A percentile compares a stretch with the other conserved stretches of the same genome.
Conservation (phyloP, 2,797 vertebrate genomes). For the Calcarius lapponicus region DNA sequence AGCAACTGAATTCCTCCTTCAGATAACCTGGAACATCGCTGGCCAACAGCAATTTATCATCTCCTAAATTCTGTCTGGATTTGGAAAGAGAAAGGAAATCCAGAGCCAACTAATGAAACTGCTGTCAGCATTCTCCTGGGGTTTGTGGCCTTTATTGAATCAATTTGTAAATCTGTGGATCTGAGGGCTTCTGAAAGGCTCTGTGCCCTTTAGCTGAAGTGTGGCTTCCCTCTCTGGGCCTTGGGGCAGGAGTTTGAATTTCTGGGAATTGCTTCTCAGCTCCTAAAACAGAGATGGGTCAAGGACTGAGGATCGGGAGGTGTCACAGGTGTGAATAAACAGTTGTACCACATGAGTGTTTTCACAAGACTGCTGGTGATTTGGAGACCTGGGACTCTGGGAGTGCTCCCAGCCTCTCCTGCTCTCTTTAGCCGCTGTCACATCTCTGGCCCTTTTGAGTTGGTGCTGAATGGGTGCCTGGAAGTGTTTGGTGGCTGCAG, state of each 20-base stretch:
- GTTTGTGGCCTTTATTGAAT: neutral
- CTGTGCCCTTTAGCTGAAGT: neutral
- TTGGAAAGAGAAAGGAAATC: constrained; percentile 29
- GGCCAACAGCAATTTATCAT: neutral
- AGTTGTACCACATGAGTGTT: neutral
- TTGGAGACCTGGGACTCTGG: neutral
- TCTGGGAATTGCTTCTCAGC: neutral
- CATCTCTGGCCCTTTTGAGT: neutral
- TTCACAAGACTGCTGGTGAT: neutral
- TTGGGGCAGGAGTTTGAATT: neutral
- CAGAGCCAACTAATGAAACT: constrained; percentile 43
- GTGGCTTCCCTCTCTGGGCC: neutral
- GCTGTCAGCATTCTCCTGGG: constrained; percentile 28
- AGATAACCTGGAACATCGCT: neutral
- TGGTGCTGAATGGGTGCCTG: neutral
- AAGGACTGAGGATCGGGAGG: neutral
- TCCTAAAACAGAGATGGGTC: neutral
- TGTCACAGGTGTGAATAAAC: neutral
- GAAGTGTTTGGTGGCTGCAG: neutral
- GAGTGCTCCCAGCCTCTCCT: neutral
- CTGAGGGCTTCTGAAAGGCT: constrained; percentile 20
- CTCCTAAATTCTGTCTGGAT: neutral
- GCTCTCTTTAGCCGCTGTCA: neutral
- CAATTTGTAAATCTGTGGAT: neutral
- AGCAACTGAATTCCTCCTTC: constrained; percentile 16